These are phyloP conservation scores for Folsomia candida DNA, from an alignment of 2,888 invertebrate species.

Conservation along the genomic window DNA sequence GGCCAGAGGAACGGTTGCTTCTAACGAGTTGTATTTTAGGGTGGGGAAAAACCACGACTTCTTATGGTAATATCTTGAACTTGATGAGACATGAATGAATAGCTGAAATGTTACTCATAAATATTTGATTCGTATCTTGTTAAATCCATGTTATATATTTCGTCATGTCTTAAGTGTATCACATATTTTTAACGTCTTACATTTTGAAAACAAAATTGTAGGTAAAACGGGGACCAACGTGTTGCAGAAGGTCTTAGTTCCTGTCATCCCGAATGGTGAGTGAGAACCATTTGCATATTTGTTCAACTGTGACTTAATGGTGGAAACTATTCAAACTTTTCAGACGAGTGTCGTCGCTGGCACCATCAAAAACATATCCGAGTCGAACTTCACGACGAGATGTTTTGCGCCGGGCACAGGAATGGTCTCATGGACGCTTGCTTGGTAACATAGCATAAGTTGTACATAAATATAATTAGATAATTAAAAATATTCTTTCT, in stretches of 20 bases:
- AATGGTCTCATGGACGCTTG: conserved; percentile 81
- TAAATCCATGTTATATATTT: too few species aligned
- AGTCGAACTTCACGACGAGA: conserved; percentile 65
- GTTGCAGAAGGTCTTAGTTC: conserved; percentile 74
- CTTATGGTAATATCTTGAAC: conserved; percentile 1
- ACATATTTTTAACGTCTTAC: too few species aligned
- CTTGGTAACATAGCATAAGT: conserved; percentile 56
- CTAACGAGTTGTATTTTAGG: neutral
- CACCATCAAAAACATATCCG: conserved; percentile 76
- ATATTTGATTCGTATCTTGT: too few species aligned
- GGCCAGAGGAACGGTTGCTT: neutral
- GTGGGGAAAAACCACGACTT: conserved; percentile 14
- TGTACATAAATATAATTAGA: neutral
- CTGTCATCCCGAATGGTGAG: conserved; percentile 73
- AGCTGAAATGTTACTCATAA: too few species aligned
- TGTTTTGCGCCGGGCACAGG: conserved; percentile 81
- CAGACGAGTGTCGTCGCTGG: conserved; percentile 77
- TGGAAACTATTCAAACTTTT: too few species aligned
- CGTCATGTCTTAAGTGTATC: too few species aligned
- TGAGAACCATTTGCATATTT: too few species aligned
- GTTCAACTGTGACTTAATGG: too few species aligned
- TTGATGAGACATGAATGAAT: neutral
- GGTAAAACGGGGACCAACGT: conserved; percentile 75
- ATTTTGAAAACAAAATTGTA: too few species aligned
- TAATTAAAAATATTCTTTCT: neutral